Base-by-base conservation (phyloP, 2,888 invertebrate genomes). In the Ormyrus pomaceus region DNA sequence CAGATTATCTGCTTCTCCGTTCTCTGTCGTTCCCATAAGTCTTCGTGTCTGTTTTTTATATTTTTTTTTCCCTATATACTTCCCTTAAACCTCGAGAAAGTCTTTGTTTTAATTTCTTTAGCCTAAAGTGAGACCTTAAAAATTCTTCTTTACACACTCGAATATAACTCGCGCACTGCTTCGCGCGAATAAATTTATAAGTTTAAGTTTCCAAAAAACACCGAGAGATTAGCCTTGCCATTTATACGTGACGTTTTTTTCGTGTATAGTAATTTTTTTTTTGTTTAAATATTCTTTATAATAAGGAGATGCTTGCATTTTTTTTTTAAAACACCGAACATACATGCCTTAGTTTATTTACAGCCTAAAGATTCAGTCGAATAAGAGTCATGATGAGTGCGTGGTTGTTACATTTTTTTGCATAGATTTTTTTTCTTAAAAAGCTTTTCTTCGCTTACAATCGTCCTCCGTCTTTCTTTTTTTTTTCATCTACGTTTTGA, bases 311-410 rank as follows among this genome's bases (percentile, higher is more conserved):
- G 87, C 83, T 86, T 85, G 84, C 84, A 77, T 87, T 86, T 88
- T 87, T 86, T 87, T 84, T 86, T 86, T 87, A 85, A 86, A 89
- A 90, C 90, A 90, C 89, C 90, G 86, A 90, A 90, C 90, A 90
- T 89, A 90, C 89, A 90, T 90, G 88, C 88, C 89, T 90, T 90
- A 89, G 83, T 86, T 89, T 90, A 89, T 90, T 84, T 90, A 90
- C 90, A 90, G 89, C 89, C 89, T 90, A 89, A 86, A 89, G 86
- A 88, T 89, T 89, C 89, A 90, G 90, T 90, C 90, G 88, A 89
- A 86, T 87, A 85, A 86, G 85, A 86, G 84, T 87, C 85, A 83
- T 85, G 84, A 86, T 86, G 85, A 85, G 84, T 86, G 86, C 84
- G 83, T 84, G 82, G 78, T 82, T 73, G 48, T 83, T 83, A 81